Base-by-base conservation (phyloP, 1,140 invertebrate genomes). In the Drosophila arawakana region DNA sequence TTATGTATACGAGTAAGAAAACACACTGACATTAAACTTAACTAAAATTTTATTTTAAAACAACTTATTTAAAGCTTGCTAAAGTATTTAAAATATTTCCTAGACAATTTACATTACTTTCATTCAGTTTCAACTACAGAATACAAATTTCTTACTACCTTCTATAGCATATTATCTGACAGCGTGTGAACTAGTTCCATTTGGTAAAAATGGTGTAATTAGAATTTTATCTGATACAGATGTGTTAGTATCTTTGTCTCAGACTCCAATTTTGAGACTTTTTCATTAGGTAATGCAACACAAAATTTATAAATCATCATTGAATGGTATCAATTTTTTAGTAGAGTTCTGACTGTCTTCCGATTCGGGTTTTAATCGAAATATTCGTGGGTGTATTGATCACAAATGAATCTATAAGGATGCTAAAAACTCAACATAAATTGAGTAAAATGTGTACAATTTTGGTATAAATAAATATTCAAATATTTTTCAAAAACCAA, bases 181-280 rank as follows among this genome's bases (percentile, higher is more conserved):
- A 39, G 41, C 1, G 8, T 21, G 37, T 11, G 13, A 57, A 41
- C 15, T 8, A 55, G 8, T 21, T 18, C 35, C 52, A 55, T 7
- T n/a, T 18, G 10, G 34, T 9, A 18, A 41, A 39, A 37, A 43
- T 35, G 13, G 35, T 41, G 60, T 62, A 62, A 62, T 62, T 52
- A 62, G 52, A 41, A 62, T 52, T 7, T 21, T 62, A 52, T 52
- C 47, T 13, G 18, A 52, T 7, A 35, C 18, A 41, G 60, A 52
- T 52, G 52, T 41, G 60, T 10, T 15, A 13, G 15, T 49, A 61
- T 61, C 46, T 61, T 8, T 61, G 44, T 61, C 15, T n/a, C 1
- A 15, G 43, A 15, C 15, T 37, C 21, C 46, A 5, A 9, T 49
- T 49, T 50, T 6, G 35, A 62, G 47, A 62, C 25, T 13, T 62